A percentile compares a stretch with the other conserved stretches of the same genome.
phyloP scores from a whole-genome alignment of 2,113 vertebrate genomes.

The Tretioscincus oriximinensis region DNA sequence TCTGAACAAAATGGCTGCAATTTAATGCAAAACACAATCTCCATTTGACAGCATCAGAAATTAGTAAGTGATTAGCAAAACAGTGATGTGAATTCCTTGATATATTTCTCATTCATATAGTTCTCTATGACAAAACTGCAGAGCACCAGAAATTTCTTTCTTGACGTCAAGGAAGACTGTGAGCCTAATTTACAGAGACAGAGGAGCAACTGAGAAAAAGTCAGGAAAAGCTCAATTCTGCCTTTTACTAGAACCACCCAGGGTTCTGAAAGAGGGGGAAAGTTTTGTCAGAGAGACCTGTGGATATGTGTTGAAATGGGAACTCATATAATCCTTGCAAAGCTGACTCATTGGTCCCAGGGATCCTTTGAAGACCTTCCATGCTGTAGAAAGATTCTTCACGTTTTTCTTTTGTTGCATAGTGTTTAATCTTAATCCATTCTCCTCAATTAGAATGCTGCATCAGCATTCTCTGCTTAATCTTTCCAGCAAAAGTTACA shows the following conservation, averaged over 20 bases:
- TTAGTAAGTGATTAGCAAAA: background rate
- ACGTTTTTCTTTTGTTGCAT: background rate
- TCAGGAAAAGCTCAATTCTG: background rate
- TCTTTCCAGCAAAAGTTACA: background rate
- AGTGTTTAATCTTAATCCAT: background rate
- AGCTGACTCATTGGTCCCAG: background rate
- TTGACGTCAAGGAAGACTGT: background rate
- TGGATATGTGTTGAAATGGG: background rate
- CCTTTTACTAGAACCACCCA: background rate
- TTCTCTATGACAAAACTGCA: rapidly evolving
- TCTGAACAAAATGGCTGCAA: background rate
- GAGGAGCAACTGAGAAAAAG: background rate
- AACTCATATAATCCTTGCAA: background rate
- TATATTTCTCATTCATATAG: background rate
- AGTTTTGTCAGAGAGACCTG: background rate
- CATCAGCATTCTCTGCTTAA: background rate
- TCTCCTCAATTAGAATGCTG: background rate
- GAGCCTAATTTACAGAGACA: background rate
- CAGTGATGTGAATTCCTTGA: background rate
- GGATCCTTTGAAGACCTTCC: background rate
- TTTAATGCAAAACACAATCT: background rate
- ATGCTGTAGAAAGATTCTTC: background rate
- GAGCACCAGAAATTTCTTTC: background rate
- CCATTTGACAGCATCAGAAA: background rate
- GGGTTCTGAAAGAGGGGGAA: background rate